Evolutionary conservation across 2,888 invertebrate species (phyloP).

Genomic region (Chrysolina americana): DNA sequence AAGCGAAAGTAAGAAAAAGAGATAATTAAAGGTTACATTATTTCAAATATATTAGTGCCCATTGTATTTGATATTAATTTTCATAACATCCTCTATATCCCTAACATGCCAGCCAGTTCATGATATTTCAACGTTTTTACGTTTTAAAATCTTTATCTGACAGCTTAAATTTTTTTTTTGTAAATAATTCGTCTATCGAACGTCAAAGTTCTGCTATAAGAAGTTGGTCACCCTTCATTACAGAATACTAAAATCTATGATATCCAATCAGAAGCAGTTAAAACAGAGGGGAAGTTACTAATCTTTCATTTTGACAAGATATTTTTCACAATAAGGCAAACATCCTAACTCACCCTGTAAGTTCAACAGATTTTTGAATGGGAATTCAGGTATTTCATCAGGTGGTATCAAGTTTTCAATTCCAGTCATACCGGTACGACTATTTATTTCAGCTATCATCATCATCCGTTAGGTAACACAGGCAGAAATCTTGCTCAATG

Average conservation of each 20-base stretch:
- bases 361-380: neutral
- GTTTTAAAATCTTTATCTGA: too few species aligned
- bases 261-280: neutral
- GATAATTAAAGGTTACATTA: too few species aligned
- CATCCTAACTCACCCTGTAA: neutral
- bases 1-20: too few species aligned
- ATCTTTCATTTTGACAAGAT: neutral
- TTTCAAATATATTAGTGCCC: too few species aligned
- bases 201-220: too few species aligned
- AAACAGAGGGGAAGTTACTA: neutral
- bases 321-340: neutral
- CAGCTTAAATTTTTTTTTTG: neutral
- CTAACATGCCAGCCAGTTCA: too few species aligned
- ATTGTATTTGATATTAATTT: too few species aligned
- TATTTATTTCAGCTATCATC: slow-evolving; percentile 6
- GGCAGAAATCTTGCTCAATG: neutral
- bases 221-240: neutral
- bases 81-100: too few species aligned
- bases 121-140: too few species aligned
- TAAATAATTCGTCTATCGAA: too few species aligned
- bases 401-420: neutral
- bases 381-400: neutral
- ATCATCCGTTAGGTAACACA: neutral
- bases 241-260: neutral
- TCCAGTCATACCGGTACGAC: slow-evolving; percentile 2